Percentiles rank a stretch among this genome's conserved stretches.
Evolutionary conservation across 2,113 vertebrate species (phyloP).

Genomic region (Marmota flaviventris): DNA sequence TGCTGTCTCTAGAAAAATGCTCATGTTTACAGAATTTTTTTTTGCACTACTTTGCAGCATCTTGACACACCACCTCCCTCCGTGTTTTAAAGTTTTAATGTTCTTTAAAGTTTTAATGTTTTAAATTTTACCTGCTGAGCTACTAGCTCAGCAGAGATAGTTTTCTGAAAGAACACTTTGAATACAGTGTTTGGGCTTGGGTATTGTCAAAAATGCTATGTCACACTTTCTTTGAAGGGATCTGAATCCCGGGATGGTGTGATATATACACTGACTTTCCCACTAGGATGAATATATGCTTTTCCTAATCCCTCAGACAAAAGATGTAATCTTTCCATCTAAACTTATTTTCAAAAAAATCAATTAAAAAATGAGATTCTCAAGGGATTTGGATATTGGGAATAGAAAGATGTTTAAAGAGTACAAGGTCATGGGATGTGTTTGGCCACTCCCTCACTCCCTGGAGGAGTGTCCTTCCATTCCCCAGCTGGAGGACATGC

Average conservation of each 20-base stretch:
- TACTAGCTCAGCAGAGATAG: background rate
- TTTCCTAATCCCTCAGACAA: background rate
- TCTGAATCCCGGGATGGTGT: background rate
- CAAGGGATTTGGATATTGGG: background rate
- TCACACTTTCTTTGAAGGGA: background rate
- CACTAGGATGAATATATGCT: background rate
- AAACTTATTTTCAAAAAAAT: background rate
- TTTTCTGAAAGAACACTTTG: background rate
- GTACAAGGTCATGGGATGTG: background rate
- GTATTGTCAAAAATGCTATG: background rate
- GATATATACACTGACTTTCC: background rate
- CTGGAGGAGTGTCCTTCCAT: background rate
- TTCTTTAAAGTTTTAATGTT: too few species aligned
- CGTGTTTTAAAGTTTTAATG: too few species aligned
- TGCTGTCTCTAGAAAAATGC: background rate
- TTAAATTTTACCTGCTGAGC: background rate
- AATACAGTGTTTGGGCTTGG: background rate
- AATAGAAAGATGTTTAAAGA: background rate
- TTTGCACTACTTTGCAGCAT: background rate
- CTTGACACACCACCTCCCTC: background rate
- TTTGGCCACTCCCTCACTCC: background rate
- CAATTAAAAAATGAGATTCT: background rate
- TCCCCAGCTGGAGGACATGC: background rate
- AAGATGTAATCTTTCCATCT: background rate
- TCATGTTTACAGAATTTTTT: slow-evolving; percentile 35